Base-by-base conservation (phyloP, 2,797 vertebrate species). In the Sebastes aleutianus region DNA sequence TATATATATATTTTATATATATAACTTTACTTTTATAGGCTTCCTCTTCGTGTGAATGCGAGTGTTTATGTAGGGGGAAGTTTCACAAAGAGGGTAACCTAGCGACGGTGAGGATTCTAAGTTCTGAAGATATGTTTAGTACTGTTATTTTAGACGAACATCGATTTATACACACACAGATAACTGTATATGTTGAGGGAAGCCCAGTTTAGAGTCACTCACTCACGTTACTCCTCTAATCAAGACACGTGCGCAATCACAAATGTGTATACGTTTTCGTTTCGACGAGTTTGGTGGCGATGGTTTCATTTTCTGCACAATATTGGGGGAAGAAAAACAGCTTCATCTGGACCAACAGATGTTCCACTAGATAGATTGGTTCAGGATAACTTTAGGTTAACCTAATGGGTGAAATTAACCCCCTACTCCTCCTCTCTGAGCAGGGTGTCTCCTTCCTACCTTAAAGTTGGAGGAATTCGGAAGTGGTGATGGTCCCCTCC, bases 381-480 rank as follows among this genome's bases (percentile, higher is more conserved):
- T 27, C n/a, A 4, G 70, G 78, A 6, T 22, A 54, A 61, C 32
- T 80, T 63, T 26, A 66, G 43, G 4, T 43, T 43, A 27, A 58
- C 26, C 43, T 16, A 39, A 14, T 39, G 2, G 47, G 34, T 34
- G 50, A 78, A 70, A 39, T 68, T 31, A 29, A 57, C 53, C 68
- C 72, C 74, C 10, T 2, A 61, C 61, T 85, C 79, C 73, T 39
- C 36, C n/a, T 10, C 76, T 70, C 47, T 71, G 65, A 53, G 53
- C 83, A 14, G 71, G 76, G 66, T 57, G 63, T 39, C 77, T 74
- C 80, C 74, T 78, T 86, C 87, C 80, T 36, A 85, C 88, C 82
- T 88, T 79, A 82, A 86, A 86, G 84, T 85, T 82, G 87, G 6
- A 95, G 94, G 95, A 96, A 96, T 95, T 96, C 94, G 93, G 95